Base-by-base conservation (phyloP, 2,797 vertebrate species). In the Myotis vivesi region DNA sequence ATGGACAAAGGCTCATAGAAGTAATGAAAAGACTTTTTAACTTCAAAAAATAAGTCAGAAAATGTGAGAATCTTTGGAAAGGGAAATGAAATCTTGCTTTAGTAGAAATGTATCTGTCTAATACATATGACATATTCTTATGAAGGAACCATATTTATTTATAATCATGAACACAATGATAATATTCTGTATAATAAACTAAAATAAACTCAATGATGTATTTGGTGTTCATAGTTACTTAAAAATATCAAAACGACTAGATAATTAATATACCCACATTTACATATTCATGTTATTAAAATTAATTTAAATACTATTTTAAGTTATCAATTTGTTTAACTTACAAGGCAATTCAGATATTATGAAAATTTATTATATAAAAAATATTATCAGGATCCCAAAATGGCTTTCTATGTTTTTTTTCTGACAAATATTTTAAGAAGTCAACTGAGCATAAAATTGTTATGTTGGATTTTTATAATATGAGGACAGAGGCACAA, bases 11-110 rank as follows among this genome's bases (percentile, higher is more conserved):
- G 92, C 97, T 97, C 94, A 96, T 23, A 97, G 94, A 97, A 97
- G 92, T 93, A 95, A 69, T 97, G 38, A 89, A 97, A 96, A 96
- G 93, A 96, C 95, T 97, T 97, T 93, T 96, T 96, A 94, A 90
- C 96, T 95, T 95, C 90, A 97, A 97, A 94, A 97, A 97, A 96
- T 95, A 97, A 97, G 97, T 97, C 94, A 96, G 92, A 91, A 98
- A 93, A 94, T 44, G 79, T 91, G 49, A 96, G 96, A 97, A 68
- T 11, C 92, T 97, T 97, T 89, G 94, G 59, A 96, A 79, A 80
- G 96, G 93, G 92, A 25, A 96, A 96, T 94, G 91, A 97, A 96
- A 93, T 95, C 23, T 92, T 53, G 41, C 75, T 95, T 96, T 94
- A 90, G 86, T 55, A 94, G 80, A 97, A 91, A 96, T 95, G 69